Conservation (phyloP, 2,888 invertebrate genomes). For the Galerucella calmariensis region DNA sequence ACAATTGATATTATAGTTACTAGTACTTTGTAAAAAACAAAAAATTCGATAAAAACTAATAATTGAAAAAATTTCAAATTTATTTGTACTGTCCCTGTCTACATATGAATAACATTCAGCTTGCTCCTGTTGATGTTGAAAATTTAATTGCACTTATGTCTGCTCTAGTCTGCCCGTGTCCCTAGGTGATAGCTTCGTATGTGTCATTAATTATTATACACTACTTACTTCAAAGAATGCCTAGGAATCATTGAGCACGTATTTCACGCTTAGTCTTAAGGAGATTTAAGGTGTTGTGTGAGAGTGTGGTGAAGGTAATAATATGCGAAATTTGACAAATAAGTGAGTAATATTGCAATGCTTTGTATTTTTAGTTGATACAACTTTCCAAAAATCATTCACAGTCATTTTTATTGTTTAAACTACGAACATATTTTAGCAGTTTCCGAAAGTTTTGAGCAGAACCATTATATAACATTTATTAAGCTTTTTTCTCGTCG, state of each 20-base stretch:
- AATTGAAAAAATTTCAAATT: not conserved
- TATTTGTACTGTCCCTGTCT: not conserved
- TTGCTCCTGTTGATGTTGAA: constrained; percentile 22
- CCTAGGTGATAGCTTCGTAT: constrained; percentile 18
- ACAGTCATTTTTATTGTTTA: too few species aligned
- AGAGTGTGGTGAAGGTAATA: constrained; percentile 1
- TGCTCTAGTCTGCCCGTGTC: not conserved
- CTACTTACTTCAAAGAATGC: constrained; percentile 37
- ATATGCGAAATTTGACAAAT: constrained; percentile 32
- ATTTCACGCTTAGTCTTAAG: constrained; percentile 5
- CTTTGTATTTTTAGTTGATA: not conserved
- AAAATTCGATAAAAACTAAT: not conserved
- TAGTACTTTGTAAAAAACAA: too few species aligned
- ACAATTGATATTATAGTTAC: too few species aligned
- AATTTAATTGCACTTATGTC: constrained; percentile 40
- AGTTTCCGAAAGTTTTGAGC: too few species aligned
- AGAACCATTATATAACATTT: too few species aligned
- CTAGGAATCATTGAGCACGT: not conserved
- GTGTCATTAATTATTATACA: constrained; percentile 38
- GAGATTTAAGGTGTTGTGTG: constrained; percentile 10
- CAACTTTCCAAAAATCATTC: too few species aligned
- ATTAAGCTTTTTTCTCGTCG: too few species aligned
- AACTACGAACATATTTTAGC: too few species aligned
- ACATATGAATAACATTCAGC: constrained; percentile 19
- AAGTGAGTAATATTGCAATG: constrained; percentile 28